These are phyloP conservation scores for Phenganax stokvisi DNA, from an alignment of 92 coral and sea anemone genomes.

Conservation along the genomic window DNA sequence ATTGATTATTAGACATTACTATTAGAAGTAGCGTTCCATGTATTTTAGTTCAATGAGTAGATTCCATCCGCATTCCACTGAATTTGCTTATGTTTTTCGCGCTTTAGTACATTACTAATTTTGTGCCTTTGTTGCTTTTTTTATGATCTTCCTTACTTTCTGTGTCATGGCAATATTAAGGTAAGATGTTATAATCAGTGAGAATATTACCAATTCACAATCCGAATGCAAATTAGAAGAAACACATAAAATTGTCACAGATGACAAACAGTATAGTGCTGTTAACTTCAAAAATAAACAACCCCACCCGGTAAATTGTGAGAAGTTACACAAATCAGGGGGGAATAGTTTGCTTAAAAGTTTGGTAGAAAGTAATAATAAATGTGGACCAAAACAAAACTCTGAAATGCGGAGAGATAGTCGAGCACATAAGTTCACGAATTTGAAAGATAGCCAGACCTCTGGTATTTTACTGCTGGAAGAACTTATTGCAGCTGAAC, in stretches of 20 bases:
- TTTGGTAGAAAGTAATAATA: too few relatives aligned
- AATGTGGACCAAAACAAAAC: too few relatives aligned
- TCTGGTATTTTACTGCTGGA: too few relatives aligned
- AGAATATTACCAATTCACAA: not conserved
- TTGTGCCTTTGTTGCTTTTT: constrained; percentile 34
- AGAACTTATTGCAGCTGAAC: too few relatives aligned
- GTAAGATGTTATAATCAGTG: constrained; percentile 30
- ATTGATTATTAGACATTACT: too few relatives aligned
- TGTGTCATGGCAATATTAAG: constrained; percentile 39
- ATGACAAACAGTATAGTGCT: not conserved
- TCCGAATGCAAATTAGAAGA: not conserved
- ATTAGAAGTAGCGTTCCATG: too few relatives aligned
- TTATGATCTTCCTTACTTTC: not conserved
- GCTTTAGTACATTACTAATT: not conserved
- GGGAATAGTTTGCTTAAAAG: not conserved
- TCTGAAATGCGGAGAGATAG: too few relatives aligned
- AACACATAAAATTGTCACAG: not conserved
- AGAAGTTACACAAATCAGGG: not conserved
- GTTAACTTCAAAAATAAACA: not conserved
- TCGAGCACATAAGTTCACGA: too few relatives aligned
- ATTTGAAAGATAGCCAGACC: too few relatives aligned
- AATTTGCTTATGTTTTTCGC: not conserved
- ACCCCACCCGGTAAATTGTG: not conserved
- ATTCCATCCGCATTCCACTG: not conserved
- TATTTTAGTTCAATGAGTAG: not conserved